phyloP scores from a whole-genome alignment of 1,140 invertebrate genomes.

The Agrypnia vestita region DNA sequence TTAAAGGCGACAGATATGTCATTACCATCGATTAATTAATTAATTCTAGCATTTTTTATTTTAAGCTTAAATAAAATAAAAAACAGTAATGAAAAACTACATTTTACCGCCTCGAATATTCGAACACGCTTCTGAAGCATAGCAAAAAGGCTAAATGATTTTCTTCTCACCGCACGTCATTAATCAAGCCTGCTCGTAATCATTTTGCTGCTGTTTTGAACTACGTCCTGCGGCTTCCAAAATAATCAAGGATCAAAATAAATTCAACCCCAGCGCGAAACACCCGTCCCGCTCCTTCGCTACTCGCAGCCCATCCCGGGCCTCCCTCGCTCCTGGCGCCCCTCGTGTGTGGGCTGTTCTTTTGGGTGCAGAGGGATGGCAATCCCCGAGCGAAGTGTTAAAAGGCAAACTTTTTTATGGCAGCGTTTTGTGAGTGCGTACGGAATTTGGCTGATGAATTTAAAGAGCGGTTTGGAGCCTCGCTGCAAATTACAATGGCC shows the following conservation, averaged over 20 bases:
- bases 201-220: slow-evolving; percentile 28
- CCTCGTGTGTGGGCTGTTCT: slow-evolving; percentile 7
- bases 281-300: slow-evolving; percentile 10
- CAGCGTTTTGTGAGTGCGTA: slow-evolving; percentile 36
- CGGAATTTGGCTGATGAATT: slow-evolving; percentile 45
- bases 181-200: slow-evolving; percentile 26
- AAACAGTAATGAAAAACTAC: no score
- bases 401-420: slow-evolving; percentile 48
- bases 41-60: no score
- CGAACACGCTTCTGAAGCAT: no score
- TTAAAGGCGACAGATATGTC: no score
- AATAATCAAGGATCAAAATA: slow-evolving; percentile 49
- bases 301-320: slow-evolving; percentile 13
- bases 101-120: no score
- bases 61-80: no score
- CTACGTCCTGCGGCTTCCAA: slow-evolving; percentile 30
- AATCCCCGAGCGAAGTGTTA: slow-evolving; percentile 25
- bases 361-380: slow-evolving; percentile 23
- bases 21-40: no score
- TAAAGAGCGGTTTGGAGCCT: slow-evolving; percentile 35
- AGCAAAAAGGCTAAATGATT: slow-evolving; percentile 13
- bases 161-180: slow-evolving; percentile 2
- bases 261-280: slow-evolving; percentile 25
- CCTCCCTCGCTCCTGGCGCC: not conserved
- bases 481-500: slow-evolving; percentile 34